Base-by-base conservation (phyloP, 2,888 invertebrate genomes). In the Aporophyla nigra region DNA sequence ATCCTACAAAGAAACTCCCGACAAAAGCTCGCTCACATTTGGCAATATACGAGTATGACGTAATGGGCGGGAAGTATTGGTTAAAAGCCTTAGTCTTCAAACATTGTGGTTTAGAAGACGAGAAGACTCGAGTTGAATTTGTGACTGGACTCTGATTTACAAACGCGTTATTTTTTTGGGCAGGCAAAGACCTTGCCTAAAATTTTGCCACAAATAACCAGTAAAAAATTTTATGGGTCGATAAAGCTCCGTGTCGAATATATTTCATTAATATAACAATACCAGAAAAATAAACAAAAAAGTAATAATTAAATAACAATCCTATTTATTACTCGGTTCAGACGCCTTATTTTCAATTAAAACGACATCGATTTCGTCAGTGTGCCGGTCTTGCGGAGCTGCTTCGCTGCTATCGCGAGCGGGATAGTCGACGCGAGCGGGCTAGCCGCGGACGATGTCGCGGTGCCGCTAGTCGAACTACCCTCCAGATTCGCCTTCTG, bases 401-500 rank as follows among this genome's bases (percentile, higher is more conserved):
- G 97, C 97, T 99, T 99, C 3, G 33, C 33, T 33, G 33, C 33
- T 33, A 33, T 33, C 92, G 99, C 98, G 96, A 99, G 97, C 93
- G 98, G 98, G 97, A 98, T 98, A 96, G 98, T 98, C 94, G 98
- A 98, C 93, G 98, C 98, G 95, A 98, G 97, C 91, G 98, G 98
- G 82, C 92, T 87, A 59, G 72, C 81, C 82, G 89, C 85, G 71
- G 89, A 89, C 86, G 89, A 88, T 80, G 91, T 65, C 53, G 82
- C 80, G 69, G 81, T 81, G 85, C 91, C 91, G 87, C 93, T 92
- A 86, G 89, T 86, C 87, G 92, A 87, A 91, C 91, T 93, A 91
- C 95, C 96, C 97, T 98, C 98, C 97, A 99, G 98, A 97, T 99
- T 99, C 97, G 99, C 99, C 98, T 99, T 99, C 98, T 99, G 99